Percentiles rank a stretch among this genome's conserved stretches.
Evolutionary conservation across 35 echinoderm and acorn worm species (phyloP).

Genomic region (Acanthaster planci): DNA sequence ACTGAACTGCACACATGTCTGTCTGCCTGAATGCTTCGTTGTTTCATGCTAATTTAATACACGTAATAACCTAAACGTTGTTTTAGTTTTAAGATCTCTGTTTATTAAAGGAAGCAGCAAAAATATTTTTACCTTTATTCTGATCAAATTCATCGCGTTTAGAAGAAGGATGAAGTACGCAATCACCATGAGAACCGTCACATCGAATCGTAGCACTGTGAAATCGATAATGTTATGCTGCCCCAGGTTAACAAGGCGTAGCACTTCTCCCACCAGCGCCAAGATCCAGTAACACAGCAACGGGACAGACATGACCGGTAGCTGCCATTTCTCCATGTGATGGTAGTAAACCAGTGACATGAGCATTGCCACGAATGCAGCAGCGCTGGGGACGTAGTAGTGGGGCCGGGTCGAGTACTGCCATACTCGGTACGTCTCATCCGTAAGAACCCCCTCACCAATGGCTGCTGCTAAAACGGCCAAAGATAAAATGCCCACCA

Average conservation of each 20-base stretch:
- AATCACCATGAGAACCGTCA: not conserved
- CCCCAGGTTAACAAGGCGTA: constrained; percentile 38
- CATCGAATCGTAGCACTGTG: constrained; percentile 10
- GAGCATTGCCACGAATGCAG: constrained; percentile 1
- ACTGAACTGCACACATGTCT: no score
- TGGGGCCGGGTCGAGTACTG: constrained; percentile 43
- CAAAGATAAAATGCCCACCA: constrained; percentile 26
- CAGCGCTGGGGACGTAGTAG: constrained; percentile 26
- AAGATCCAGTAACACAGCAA: constrained; percentile 35
- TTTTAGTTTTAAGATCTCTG: no score
- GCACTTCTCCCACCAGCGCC: constrained; percentile 10
- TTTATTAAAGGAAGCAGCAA: no score
- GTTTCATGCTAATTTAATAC: no score
- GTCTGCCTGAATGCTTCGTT: no score
- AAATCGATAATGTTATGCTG: not conserved
- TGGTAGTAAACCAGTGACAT: constrained; percentile 57
- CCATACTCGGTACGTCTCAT: constrained; percentile 17
- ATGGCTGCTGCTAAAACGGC: not conserved
- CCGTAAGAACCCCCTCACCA: constrained; percentile 56
- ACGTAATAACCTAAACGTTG: no score
- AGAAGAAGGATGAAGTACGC: not conserved
- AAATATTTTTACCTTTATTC: constrained; percentile 21
- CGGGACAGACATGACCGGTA: constrained; percentile 26
- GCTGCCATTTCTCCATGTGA: constrained; percentile 60
- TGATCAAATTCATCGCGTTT: not conserved